Base-by-base conservation (phyloP, 2,888 invertebrate genomes). In the Napeogenes sylphis region DNA sequence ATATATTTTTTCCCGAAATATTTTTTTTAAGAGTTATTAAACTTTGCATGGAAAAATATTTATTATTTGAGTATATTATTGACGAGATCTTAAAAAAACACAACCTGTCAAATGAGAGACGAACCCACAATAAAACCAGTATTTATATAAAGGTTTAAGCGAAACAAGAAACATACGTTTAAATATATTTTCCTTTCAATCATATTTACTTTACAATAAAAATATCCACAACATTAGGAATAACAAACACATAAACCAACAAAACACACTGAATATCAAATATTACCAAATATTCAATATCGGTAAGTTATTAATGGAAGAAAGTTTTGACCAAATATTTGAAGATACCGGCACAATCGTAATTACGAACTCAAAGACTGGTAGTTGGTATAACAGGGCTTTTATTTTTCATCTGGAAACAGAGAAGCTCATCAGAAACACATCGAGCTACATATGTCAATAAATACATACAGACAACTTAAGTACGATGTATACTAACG, bases 321-420 rank as follows among this genome's bases (percentile, higher is more conserved):
- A 89, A 88, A 89, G 87, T 88, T 88, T 87, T 78, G 80, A 74
- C 68, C 75, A 89, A 90, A 89, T 90, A 90, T 90, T 90, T 88
- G 80, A 84, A 73, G 79, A 81, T 82, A 78, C 81, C 78, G 77
- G 75, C 79, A 79, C 78, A 81, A 82, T 83, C 80, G 82, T 87
- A 85, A 88, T 88, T 87, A 87, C 82, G 68, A 76, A 74, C 79
- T 85, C 84, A 83, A 90, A 89, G 87, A 85, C 85, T 83, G 84
- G 86, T 89, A 88, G 90, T 90, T 83, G 84, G 74, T 85, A 80
- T 83, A 82, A 81, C 84, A 81, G 83, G 67, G 76, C 78, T 76
- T 78, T 80, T 84, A 80, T 87, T 84, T 83, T 79, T 81, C 69
- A 74, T 68, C 69, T 67, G 68, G 70, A 73, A 74, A 80, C 79